Conservation (phyloP, 2,888 invertebrate species). For the Choristoneura rosaceana region DNA sequence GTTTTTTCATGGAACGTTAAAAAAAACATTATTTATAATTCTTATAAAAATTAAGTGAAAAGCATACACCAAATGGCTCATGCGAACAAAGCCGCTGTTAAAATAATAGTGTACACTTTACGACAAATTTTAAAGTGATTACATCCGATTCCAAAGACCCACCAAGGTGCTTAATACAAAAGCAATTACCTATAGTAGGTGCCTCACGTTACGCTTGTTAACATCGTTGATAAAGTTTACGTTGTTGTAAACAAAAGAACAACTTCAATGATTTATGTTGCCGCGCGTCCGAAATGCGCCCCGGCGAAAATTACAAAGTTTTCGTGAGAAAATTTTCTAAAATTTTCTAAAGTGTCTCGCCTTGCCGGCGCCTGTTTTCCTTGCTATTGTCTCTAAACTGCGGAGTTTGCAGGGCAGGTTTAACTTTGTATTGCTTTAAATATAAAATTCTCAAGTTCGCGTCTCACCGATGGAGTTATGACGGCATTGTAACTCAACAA, state of each 20-base stretch:
- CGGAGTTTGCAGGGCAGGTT: conserved; percentile 70
- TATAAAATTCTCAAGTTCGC: conserved; percentile 79
- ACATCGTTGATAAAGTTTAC: conserved; percentile 53
- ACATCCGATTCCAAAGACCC: not conserved
- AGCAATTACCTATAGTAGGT: conserved; percentile 23
- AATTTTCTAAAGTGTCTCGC: conserved; percentile 76
- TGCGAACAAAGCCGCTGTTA: too few species aligned
- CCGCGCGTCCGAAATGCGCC: conserved; percentile 62
- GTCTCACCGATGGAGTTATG: conserved; percentile 71
- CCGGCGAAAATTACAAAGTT: conserved; percentile 71
- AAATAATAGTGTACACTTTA: not conserved
- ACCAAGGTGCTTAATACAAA: conserved; percentile 5
- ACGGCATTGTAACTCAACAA: conserved; percentile 73
- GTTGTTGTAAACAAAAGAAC: conserved; percentile 59
- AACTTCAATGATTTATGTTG: conserved; percentile 74
- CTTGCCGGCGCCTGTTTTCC: conserved; percentile 58
- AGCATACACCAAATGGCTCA: too few species aligned
- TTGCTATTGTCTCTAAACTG: conserved; percentile 67
- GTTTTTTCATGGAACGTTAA: too few species aligned
- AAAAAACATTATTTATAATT: too few species aligned
- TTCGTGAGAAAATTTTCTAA: conserved; percentile 75
- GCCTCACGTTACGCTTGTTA: conserved; percentile 28
- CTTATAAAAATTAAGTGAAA: too few species aligned
- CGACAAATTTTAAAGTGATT: conserved; percentile 4
- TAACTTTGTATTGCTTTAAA: conserved; percentile 80